A percentile compares a stretch with the other conserved stretches of the same genome.
Evolutionary conservation across 2,888 invertebrate genomes (phyloP).

Genomic region (Eilema caniola): DNA sequence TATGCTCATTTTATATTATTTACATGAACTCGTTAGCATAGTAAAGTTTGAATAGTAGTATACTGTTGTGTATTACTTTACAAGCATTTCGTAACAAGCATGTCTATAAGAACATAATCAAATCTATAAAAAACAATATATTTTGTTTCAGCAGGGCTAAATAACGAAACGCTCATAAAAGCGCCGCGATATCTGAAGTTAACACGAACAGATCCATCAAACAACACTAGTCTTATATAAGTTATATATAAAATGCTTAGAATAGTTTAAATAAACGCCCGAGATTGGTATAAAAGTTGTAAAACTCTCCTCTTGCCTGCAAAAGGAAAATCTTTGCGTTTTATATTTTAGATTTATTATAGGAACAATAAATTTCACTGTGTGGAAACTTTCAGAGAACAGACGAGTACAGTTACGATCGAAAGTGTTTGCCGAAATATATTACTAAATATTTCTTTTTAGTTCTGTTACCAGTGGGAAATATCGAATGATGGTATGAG

Average conservation of each 20-base stretch:
- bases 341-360: conserved; percentile 70
- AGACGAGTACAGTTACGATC: conserved; percentile 39
- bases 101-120: too few species aligned
- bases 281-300: conserved; percentile 54
- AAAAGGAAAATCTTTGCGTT: conserved; percentile 50
- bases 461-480: background rate
- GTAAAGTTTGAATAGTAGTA: too few species aligned
- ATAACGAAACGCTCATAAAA: background rate
- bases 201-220: background rate
- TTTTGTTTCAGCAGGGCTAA: too few species aligned
- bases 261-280: conserved; percentile 47
- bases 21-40: too few species aligned
- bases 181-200: background rate
- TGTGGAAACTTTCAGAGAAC: conserved; percentile 52
- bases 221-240: conserved; percentile 5
- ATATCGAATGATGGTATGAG: too few species aligned
- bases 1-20: too few species aligned
- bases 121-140: too few species aligned
- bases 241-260: conserved; percentile 30
- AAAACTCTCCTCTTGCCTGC: conserved; percentile 47
- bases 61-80: too few species aligned
- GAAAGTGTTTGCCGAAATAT: conserved; percentile 34
- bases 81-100: too few species aligned
- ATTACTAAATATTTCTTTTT: background rate
- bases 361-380: conserved; percentile 68